Evolutionary conservation across 1,140 invertebrate genomes (phyloP), one percentile per base, ranked within the genome.

Genomic region (Holcopasites calliopsidis): DNA sequence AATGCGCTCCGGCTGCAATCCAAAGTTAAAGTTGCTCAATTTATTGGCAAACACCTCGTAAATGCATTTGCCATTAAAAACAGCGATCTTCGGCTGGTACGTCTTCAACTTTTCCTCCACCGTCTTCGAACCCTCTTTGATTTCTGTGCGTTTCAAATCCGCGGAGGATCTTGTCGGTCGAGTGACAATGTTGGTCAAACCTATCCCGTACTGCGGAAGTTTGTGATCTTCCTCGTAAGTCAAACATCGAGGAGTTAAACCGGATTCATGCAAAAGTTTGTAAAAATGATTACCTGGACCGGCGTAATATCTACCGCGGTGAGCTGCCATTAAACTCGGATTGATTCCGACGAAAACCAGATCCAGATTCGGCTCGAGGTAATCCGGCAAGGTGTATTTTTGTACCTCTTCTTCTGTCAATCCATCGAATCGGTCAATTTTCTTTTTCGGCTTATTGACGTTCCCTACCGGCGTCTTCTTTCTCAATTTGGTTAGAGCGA

Each of bases 201-300:
- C 91, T 38, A 92, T 91, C 68, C 87, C 80, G 50, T 89, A 86
- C 13, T 86, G 57, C 1, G 81, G 73, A 7, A 92, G 80, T 52
- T 88, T 88, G 6, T 87, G 73, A 70, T 91, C 91, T 54, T 90
- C 85, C 40, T 91, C 90, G 38, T 85, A 90, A 40, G 58, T 88
- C 3, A 91, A 26, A 31, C 72, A 77, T 65, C 44, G 50, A 8
- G 91, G 86, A 5, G 88, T 74, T 23, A 92, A 72, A 11, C 77
- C 84, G 5, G 90, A 91, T 7, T 84, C 85, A 28, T 89, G 85
- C 0, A 92, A 61, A 16, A 92, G 81, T 82, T 91, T 92, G 44
- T 91, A 91, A 76, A 92, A 92, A 73, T 92, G 91, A 85, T 92
- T 92, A 8, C 91, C 90, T 6, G 90, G 90, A 13, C 90, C 90